These are phyloP conservation scores for Diaphora mendica DNA, from an alignment of 2,888 invertebrate species.

Conservation along the genomic window DNA sequence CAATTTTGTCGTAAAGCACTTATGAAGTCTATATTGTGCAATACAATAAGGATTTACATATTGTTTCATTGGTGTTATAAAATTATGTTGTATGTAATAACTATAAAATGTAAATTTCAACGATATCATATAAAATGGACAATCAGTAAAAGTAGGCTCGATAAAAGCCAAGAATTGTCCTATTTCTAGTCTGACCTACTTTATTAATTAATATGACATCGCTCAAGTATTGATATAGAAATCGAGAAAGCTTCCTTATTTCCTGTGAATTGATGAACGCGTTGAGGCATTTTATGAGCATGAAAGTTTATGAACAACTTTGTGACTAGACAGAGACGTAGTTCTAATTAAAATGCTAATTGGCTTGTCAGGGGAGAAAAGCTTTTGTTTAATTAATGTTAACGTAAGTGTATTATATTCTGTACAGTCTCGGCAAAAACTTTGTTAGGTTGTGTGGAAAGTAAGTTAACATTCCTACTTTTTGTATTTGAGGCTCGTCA, in stretches of 20 bases:
- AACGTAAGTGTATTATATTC: conserved; percentile 29
- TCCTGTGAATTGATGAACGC: conserved; percentile 25
- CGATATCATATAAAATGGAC: conserved; percentile 2
- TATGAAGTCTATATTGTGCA: background rate
- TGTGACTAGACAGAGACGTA: conserved; percentile 2
- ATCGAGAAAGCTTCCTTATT: conserved; percentile 9
- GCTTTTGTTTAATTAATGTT: conserved; percentile 35
- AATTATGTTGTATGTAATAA: background rate
- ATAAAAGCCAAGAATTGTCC: conserved; percentile 11
- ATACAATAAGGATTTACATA: background rate
- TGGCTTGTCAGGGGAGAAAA: conserved; percentile 18
- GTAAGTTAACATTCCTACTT: conserved; percentile 34
- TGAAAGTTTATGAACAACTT: conserved; percentile 21
- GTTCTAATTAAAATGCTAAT: conserved; percentile 36
- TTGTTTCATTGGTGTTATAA: background rate
- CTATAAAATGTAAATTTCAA: background rate
- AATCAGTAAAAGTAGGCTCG: background rate
- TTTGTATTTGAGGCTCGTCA: conserved; percentile 64
- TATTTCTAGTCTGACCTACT: conserved; percentile 12
- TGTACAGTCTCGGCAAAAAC: conserved; percentile 45
- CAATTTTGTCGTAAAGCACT: background rate
- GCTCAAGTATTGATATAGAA: conserved; percentile 10
- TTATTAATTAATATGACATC: conserved; percentile 15
- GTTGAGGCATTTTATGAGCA: conserved; percentile 11
- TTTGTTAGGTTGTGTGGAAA: conserved; percentile 49